Evolutionary conservation across 92 coral and sea anemone species (phyloP).

Genomic region (Palythoa grandiflora): DNA sequence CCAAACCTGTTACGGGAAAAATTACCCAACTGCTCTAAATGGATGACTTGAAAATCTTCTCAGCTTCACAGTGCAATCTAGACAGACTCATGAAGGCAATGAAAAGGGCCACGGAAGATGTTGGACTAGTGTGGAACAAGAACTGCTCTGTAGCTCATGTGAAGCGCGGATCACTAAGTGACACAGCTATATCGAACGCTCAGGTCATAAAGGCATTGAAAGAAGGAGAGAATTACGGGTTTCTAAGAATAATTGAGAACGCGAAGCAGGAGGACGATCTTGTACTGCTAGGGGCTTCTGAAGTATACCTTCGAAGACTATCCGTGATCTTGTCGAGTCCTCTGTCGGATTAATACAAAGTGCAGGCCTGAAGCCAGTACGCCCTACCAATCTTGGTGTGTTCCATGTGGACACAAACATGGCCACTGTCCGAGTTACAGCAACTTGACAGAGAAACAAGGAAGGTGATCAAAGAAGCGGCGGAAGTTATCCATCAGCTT

Average conservation of each 20-base stretch:
- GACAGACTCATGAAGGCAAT: neutral
- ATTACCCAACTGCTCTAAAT: no score
- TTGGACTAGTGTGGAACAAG: neutral
- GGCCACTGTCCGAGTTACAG: neutral
- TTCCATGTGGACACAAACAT: neutral
- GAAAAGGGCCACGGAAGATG: neutral
- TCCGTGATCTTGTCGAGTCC: neutral
- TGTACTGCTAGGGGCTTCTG: neutral
- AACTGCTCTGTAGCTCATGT: neutral
- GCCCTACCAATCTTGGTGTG: neutral
- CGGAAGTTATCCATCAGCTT: conserved; percentile 1
- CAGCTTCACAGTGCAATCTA: neutral
- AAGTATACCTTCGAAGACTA: neutral
- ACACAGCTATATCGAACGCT: neutral
- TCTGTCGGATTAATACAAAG: neutral
- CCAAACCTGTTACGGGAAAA: no score
- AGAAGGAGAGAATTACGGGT: neutral
- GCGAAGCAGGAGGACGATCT: neutral
- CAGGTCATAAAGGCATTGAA: neutral
- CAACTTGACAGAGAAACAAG: neutral
- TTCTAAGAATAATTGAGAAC: neutral
- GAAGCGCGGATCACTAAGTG: neutral
- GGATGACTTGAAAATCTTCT: neutral
- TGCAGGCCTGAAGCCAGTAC: neutral
- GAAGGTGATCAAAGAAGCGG: neutral